Base-by-base conservation (phyloP, 2,888 invertebrate genomes). In the Hirtodrosophila trivittata region DNA sequence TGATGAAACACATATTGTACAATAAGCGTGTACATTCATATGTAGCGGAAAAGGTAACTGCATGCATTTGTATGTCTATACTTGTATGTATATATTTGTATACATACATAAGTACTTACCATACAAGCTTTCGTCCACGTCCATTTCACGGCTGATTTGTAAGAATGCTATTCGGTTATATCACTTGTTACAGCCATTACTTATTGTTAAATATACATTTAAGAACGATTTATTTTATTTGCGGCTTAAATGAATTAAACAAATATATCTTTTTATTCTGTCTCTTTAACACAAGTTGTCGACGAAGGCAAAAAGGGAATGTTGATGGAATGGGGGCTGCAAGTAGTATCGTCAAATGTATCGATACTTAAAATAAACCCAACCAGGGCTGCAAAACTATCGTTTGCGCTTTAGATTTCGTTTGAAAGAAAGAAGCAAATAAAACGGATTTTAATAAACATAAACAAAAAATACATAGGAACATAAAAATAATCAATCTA, bases 51-150 rank as follows among this genome's bases (percentile, higher is more conserved):
- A 28, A 28, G 5, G 7, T 28, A n/a, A 35, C 10, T 12, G 14
- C 12, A 28, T 28, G 28, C 28, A 28, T 28, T 21, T 21, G 5
- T 35, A 35, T 10, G 3, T 35, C 13, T 26, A 26, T 1, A 26
- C 10, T 8, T 28, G n/a, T 21, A 38, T 43, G 16, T 51, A 37
- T 16, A 8, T 41, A 38, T 9, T 6, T 35, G 12, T 18, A 32
- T 26, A 30, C 41, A 55, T 28, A 47, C 14, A 56, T 21, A 35
- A 43, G 5, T 18, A 46, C 72, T 60, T 50, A 78, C 78, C 80
- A 49, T 78, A 78, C 55, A 78, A 72, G 46, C 62, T 37, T 32
- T 76, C 80, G 50, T 78, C 74, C 7, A 74, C 67, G 30, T 78
- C 74, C 74, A 78, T 77, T 55, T 56, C 35, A 14, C 16, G 46